Base-by-base conservation (phyloP, 1,140 invertebrate species). In the Heliconius congener region DNA sequence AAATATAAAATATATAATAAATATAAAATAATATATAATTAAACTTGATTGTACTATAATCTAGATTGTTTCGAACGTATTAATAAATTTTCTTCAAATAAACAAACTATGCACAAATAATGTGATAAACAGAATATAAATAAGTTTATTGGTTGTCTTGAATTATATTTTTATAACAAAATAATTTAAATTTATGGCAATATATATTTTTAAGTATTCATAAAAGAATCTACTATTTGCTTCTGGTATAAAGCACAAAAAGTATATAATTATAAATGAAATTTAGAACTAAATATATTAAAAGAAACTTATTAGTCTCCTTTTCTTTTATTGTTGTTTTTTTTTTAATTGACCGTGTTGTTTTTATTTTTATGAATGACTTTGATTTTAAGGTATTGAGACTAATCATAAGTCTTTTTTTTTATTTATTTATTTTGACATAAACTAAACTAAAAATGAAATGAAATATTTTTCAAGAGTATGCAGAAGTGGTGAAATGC, bases 101-200 rank as follows among this genome's bases (percentile, higher is more conserved):
- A 66, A 30, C 60, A 66, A 16, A 46, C 42, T 27, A 66, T 66
- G 60, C 60, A 66, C 60, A 66, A 66, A 66, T 30, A 5, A 66
- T 66, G 27, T 66, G 60, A 66, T 66, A 66, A 66, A 66, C 60
- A 66, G 13, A 27, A 23, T 30, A 23, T 66, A 27, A 27, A 66
- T 66, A 66, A 66, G 60, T 13, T 66, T 66, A 5, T 66, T n/a
- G 60, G 60, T 66, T 30, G 60, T 66, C 60, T 16, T 16, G 60
- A 66, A 30, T 66, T 66, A 66, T 66, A 66, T 66, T 66, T 66
- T 66, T 66, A 30, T 66, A 66, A 66, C n/a, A 23, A 66, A 66
- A 27, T 13, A 66, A 66, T 13, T 27, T 1, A 27, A 16, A 30
- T 30, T 11, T 66, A 66, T 66, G 60, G 60, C 60, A 30, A 66